phyloP scores from a whole-genome alignment of 2,113 vertebrate species.

The Anas platyrhynchos region DNA sequence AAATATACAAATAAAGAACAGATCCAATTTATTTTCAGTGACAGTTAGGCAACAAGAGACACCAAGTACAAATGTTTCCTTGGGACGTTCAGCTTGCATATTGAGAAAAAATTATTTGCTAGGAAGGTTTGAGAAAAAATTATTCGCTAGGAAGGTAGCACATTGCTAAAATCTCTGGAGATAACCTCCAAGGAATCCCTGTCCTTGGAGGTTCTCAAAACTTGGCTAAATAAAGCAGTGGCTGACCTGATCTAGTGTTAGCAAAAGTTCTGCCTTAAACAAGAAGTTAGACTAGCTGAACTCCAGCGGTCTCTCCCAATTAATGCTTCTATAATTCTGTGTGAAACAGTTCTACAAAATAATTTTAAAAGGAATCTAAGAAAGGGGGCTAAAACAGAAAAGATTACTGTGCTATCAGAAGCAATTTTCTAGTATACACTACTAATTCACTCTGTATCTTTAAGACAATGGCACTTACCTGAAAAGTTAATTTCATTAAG shows the following conservation, averaged over 20 bases:
- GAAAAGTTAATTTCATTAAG: conserved; percentile 79
- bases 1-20: background rate
- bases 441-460: background rate
- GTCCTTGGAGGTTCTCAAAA: background rate
- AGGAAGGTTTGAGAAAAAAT: background rate
- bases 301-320: background rate
- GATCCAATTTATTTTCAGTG: background rate
- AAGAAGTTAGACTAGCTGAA: background rate
- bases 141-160: background rate
- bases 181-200: background rate
- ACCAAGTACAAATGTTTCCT: background rate
- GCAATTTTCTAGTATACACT: no score
- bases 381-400: background rate
- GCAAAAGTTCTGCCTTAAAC: background rate
- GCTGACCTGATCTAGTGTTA: background rate
- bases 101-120: background rate
- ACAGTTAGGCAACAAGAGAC: background rate
- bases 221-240: background rate
- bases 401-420: background rate
- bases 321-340: background rate
- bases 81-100: background rate
- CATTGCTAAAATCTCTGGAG: background rate
- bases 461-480: conserved; percentile 69
- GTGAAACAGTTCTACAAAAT: background rate
- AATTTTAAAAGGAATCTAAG: background rate